Percentiles rank a stretch among this genome's conserved stretches.
Conservation (phyloP, 1,140 invertebrate genomes). For the Metaphire vulgaris region DNA sequence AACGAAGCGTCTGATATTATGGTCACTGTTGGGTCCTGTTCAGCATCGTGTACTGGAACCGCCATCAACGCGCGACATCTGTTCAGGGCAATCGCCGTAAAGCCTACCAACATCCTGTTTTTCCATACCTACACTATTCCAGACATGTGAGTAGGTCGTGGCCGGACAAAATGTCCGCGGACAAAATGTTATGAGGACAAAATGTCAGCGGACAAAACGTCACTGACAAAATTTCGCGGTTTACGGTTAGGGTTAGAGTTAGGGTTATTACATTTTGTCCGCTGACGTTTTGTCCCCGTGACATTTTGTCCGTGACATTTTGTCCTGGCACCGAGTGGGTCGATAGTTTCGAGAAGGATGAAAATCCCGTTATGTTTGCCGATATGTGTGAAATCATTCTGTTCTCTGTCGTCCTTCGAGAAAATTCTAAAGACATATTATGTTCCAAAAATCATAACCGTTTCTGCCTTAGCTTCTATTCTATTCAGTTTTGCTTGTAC, state of each 20-base stretch:
- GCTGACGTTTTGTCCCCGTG: background rate
- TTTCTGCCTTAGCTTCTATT: too few species aligned
- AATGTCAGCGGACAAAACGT: too few species aligned
- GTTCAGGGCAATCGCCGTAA: conserved; percentile 5
- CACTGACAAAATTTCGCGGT: too few species aligned
- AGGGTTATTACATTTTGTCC: too few species aligned
- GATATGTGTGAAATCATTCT: background rate
- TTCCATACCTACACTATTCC: conserved; percentile 15
- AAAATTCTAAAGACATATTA: conserved; percentile 5
- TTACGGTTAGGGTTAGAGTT: too few species aligned
- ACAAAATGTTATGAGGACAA: too few species aligned
- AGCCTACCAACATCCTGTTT: background rate
- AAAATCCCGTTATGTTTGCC: background rate
- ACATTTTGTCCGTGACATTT: background rate
- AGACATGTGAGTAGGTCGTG: conserved; percentile 1
- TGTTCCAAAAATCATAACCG: background rate
- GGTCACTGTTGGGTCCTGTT: background rate
- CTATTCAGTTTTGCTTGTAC: too few species aligned
- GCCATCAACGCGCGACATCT: background rate
- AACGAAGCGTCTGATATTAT: background rate
- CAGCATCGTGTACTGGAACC: background rate
- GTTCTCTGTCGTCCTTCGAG: too few species aligned
- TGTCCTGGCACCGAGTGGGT: background rate
- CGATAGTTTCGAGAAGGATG: background rate
- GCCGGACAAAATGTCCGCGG: too few species aligned